Evolutionary conservation across 2,113 vertebrate genomes (phyloP), one percentile per base, ranked within the genome.

Genomic region (Scomber japonicus): DNA sequence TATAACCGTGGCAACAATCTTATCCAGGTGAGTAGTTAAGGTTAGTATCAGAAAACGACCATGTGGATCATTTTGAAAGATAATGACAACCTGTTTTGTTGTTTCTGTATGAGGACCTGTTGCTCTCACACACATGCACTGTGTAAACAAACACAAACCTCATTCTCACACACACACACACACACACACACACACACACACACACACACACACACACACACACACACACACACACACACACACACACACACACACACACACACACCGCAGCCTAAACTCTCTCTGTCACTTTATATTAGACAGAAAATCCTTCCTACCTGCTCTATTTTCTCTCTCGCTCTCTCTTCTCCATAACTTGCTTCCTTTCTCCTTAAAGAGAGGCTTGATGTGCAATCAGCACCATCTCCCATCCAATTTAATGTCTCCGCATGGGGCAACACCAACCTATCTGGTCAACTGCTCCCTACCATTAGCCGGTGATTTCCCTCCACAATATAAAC

Each of bases 401-500:
- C 16, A 14, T 77, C 84, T 82, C 68, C 78, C 72, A 62, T 76
- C 72, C 71, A 90, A 92, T 93, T 88, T 89, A 78, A 70, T 31
- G 70, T 88, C 89, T 78, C 91, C 65, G 89, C 91, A 71, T 87
- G 90, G 73, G 68, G 81, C 84, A 78, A 27, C 84, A 61, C 78
- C 55, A 75, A 72, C 78, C 77, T 84, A 55, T 87, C 79, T 74
- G 78, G 72, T 84, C 88, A 85, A 65, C 69, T 83, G 83, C 62
- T 83, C 45, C 68, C 69, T 72, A 67, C 78, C 35, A 85, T 88
- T 74, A 89, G 67, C 60, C 35, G 60, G 54, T 55, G 71, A 62
- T 9, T 70, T 82, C 56, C 50, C 66, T 35, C 55, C 31, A 2
- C 35, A 35, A 13, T 14, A 54, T 11, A 50, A 60, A 57, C 30